phyloP scores from a whole-genome alignment of 2,797 vertebrate species.

The Mormyrops attenuatus region DNA sequence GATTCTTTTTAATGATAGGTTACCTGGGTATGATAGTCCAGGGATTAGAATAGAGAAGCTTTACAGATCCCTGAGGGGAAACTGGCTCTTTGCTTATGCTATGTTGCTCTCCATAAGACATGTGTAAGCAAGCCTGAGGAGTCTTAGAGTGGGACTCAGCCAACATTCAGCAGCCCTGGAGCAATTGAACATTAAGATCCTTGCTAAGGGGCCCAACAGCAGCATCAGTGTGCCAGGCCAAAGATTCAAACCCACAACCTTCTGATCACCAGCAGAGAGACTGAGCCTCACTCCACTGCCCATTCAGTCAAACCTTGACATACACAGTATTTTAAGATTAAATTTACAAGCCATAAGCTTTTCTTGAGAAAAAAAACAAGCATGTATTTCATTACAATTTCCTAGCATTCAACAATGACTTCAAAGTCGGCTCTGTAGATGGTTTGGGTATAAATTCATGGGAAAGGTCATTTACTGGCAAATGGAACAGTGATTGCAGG shows the following conservation, averaged over 20 bases:
- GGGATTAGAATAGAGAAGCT: background rate
- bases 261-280: background rate
- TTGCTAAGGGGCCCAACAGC: background rate
- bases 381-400: background rate
- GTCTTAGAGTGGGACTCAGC: background rate
- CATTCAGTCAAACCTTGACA: background rate
- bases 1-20: background rate
- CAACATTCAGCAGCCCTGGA: background rate
- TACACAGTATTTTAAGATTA: conserved; percentile 5
- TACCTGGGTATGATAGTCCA: background rate
- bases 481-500: background rate
- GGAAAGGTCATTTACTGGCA: background rate
- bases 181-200: background rate
- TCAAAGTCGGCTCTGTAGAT: background rate
- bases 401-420: background rate
- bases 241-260: background rate
- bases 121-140: background rate
- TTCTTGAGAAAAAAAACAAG: conserved; percentile 8
- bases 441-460: background rate
- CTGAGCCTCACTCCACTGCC: background rate
- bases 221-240: background rate
- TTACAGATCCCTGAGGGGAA: background rate
- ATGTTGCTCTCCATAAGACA: background rate
- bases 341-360: background rate
- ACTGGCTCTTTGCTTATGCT: background rate